Base-by-base conservation (phyloP, 1,140 invertebrate genomes). In the Bombus terrestris region DNA sequence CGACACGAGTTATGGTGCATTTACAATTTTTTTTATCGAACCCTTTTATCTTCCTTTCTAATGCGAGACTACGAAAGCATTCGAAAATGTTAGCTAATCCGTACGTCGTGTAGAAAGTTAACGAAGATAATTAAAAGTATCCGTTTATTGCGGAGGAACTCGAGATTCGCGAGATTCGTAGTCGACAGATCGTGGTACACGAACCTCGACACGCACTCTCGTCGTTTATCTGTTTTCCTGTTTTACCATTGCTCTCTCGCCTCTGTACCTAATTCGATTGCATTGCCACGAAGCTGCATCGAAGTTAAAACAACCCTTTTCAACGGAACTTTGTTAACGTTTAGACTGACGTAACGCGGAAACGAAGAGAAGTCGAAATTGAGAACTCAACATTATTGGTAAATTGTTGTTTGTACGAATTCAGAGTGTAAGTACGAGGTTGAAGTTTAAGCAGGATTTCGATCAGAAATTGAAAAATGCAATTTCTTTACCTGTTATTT, bases 71-170 rank as follows among this genome's bases (percentile, higher is more conserved):
- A 10, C 37, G 68, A 81, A 32, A 81, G 47, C 79, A 72, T 72
- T 81, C 28, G 79, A 72, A 72, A 66, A 59, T n/a, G 47, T 81
- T 72, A 22, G 66, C 53, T n/a, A 72, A 81, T 72, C 25, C 28
- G 18, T 37, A 66, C 75, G n/a, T 37, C n/a, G 47, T 47, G 35
- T 74, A 75, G 82, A 88, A 81, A 88, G 72, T 84, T 85, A 85
- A 85, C 59, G 73, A 81, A 47, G 57, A 85, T 66, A 80, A 88
- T 89, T 89, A 85, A 41, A 81, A 35, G 41, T 77, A 85, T 89
- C 86, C 28, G 39, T 66, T 75, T 37, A 64, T 84, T 22, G 43
- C 57, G 9, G 53, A 64, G 37, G 57, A 76, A 82, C 69, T 28
- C 5, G 35, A 9, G 39, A 59, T 53, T 43, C 35, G 41, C 41